Percentiles rank a stretch among this genome's conserved stretches.
These are phyloP conservation scores for Crossaster papposus DNA, from an alignment of 53 echinoderm and acorn worm genomes.

Conservation along the genomic window DNA sequence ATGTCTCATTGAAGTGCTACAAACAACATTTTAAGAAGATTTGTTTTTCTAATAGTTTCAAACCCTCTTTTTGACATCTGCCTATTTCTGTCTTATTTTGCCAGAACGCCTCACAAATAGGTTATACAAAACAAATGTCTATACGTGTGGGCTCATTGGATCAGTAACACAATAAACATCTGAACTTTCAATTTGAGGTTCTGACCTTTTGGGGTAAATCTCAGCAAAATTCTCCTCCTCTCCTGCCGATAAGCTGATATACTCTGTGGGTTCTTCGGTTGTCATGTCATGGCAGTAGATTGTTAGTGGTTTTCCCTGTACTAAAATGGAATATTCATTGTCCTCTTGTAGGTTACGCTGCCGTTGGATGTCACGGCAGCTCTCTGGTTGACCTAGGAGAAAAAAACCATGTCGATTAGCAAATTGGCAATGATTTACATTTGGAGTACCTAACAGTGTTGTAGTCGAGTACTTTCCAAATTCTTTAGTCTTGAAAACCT, in stretches of 20 bases:
- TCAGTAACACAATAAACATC: no score
- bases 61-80: no score
- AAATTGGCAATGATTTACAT: neutral
- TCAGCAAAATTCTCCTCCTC: conserved; percentile 96
- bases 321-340: conserved; percentile 80
- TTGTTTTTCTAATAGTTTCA: no score
- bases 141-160: neutral
- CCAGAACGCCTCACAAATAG: no score
- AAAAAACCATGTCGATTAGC: neutral
- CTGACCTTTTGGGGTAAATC: conserved; percentile 96
- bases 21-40: no score
- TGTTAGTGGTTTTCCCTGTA: conserved; percentile 77
- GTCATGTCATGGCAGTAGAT: conserved; percentile 90
- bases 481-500: no score
- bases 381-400: conserved; percentile 79
- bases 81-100: no score
- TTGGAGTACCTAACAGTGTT: no score
- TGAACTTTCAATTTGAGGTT: neutral
- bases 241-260: conserved; percentile 74
- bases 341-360: conserved; percentile 72
- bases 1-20: no score
- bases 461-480: no score
- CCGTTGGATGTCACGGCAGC: conserved; percentile 80
- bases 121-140: no score
- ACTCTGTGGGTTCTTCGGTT: conserved; percentile 75